Evolutionary conservation across 2,888 invertebrate genomes (phyloP), one percentile per base, ranked within the genome.

Genomic region (Gibbula magus): DNA sequence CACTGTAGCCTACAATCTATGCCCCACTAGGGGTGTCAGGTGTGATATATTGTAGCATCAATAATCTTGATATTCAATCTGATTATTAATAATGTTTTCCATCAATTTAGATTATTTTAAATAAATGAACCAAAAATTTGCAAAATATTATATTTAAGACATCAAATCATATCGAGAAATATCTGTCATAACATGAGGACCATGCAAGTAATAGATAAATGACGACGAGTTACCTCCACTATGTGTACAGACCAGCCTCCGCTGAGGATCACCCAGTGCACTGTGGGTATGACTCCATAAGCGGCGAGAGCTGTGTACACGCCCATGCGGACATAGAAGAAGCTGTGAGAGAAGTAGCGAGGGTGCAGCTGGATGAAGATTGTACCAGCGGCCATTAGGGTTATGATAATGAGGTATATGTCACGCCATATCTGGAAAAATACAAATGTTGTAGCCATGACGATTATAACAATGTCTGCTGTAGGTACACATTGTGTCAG

Each of bases 181-280:
- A 10, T 74, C 18, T 7, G 29, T 8, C 7, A 4, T 10, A 35
- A 45, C 39, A 45, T 7, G 0, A 45, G 18, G 4, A 2, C 8
- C 35, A 18, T 4, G 7, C 45, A 74, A 1, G n/a, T 45, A 20
- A 4, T 0, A 18, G 29, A 10, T 45, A 54, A 20, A 18, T 13
- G n/a, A 54, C 54, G n/a, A 20, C n/a, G 8, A 76, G 94, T 92
- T 90, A 97, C 97, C 93, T 95, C 94, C 56, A 98, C 98, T 94
- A 98, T 95, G 76, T 96, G 96, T 91, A 96, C 96, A 73, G 95
- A 95, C 90, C 96, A 95, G 10, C 98, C 98, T 22, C 98, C 98
- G 96, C 97, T 96, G 52, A 96, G 95, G 85, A 96, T 94, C 0
- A 96, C 95, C 98, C 98, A 99, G 91, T 99, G 99, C 77, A 96